These are phyloP conservation scores for Atlantisia rogersi DNA, from an alignment of 2,113 vertebrate genomes.

Conservation along the genomic window DNA sequence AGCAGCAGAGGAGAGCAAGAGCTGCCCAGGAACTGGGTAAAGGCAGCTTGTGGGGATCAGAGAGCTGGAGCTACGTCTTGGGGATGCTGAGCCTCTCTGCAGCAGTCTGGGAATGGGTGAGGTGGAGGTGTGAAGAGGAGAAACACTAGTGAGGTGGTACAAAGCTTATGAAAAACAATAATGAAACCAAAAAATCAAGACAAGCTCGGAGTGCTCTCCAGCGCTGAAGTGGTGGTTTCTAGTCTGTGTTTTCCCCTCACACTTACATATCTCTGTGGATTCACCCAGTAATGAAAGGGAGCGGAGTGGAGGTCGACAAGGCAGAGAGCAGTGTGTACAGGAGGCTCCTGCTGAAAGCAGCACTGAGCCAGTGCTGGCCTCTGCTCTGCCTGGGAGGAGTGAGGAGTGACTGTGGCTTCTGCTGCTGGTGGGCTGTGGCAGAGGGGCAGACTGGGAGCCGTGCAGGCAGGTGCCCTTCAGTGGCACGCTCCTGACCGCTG, in stretches of 20 bases:
- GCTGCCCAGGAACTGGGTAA: neutral
- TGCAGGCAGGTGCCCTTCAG: neutral
- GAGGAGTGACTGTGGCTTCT: neutral
- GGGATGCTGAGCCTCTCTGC: neutral
- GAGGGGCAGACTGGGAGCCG: neutral
- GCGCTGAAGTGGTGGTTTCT: neutral
- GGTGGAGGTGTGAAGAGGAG: neutral
- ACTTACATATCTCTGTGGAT: neutral
- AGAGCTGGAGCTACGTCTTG: neutral
- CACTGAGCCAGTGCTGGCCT: neutral
- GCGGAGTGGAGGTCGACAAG: neutral
- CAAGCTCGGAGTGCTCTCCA: neutral
- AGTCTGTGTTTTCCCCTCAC: fast-evolving
- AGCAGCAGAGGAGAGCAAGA: neutral
- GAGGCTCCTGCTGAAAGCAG: neutral
- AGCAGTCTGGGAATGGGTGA: neutral
- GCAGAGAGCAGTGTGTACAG: neutral
- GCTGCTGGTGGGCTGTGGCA: neutral
- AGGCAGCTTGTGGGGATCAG: neutral
- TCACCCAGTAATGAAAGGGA: neutral
- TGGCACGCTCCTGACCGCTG: neutral
- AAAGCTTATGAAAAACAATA: neutral
- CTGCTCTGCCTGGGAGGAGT: neutral
- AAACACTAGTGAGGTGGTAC: neutral
- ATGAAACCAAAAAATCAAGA: neutral